Evolutionary conservation across 1,140 invertebrate genomes (phyloP).

Genomic region (Parapsyche elsis): DNA sequence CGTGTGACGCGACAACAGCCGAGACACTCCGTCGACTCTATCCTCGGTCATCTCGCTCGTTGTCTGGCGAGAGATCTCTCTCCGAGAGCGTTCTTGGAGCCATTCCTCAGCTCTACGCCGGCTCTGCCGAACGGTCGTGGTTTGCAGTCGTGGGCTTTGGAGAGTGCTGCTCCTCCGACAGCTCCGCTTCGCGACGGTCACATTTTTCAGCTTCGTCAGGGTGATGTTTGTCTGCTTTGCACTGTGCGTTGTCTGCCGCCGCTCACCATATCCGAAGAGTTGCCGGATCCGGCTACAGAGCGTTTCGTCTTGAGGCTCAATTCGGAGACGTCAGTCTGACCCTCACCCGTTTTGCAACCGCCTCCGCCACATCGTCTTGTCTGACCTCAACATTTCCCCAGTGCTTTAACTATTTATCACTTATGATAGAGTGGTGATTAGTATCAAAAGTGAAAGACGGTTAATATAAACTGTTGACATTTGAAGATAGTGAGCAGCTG

Average conservation of each 20-base stretch:
- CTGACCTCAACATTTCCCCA: slow-evolving; percentile 38
- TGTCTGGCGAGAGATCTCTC: slow-evolving; percentile 93
- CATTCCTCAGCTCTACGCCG: slow-evolving; percentile 82
- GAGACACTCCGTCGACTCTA: slow-evolving; percentile 92
- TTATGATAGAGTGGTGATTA: slow-evolving; percentile 21
- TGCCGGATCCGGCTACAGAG: slow-evolving; percentile 95
- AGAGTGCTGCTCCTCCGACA: slow-evolving; percentile 90
- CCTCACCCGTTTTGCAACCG: slow-evolving; percentile 51
- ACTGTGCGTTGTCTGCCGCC: slow-evolving; percentile 87
- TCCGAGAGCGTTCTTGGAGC: slow-evolving; percentile 93
- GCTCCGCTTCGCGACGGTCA: slow-evolving; percentile 83
- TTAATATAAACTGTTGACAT: background rate
- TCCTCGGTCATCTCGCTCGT: slow-evolving; percentile 84
- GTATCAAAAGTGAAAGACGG: background rate
- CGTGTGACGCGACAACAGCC: slow-evolving; percentile 95
- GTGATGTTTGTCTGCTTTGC: slow-evolving; percentile 92
- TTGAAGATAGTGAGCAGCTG: background rate
- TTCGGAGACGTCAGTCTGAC: slow-evolving; percentile 96
- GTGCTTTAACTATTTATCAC: slow-evolving; percentile 16
- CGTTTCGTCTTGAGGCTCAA: slow-evolving; percentile 94
- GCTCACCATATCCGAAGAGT: slow-evolving; percentile 94
- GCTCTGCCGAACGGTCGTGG: slow-evolving; percentile 80
- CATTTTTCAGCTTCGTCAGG: slow-evolving; percentile 92
- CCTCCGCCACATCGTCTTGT: slow-evolving; percentile 48
- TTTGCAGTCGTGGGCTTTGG: slow-evolving; percentile 91